Base-by-base conservation (phyloP, 2,888 invertebrate genomes). In the Agriopis aurantiaria region DNA sequence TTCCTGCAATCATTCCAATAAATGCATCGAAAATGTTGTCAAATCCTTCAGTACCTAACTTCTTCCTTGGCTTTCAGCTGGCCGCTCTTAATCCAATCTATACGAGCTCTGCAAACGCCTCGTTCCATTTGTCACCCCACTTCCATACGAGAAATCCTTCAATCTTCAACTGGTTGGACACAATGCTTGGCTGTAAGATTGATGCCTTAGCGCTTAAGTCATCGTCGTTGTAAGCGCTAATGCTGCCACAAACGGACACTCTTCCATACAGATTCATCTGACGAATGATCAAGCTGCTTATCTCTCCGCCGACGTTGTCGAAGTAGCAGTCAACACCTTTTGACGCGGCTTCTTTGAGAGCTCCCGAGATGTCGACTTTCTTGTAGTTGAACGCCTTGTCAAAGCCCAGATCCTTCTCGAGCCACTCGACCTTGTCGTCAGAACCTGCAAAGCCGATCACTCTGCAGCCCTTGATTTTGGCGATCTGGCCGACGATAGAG, bases 331-430 rank as follows among this genome's bases (percentile, higher is more conserved):
- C 97, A 0, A 97, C 75, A 0, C 77, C 77, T 14, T 74, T 69
- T 4, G 77, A 75, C 3, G 77, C 90, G 53, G 93, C 94, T 85
- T 95, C 91, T 69, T 95, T 95, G 12, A 97, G 86, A n/a, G 94
- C 95, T 56, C 91, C 82, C 0, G 84, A 80, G 14, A 96, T 77
- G 78, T 96, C 86, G 5, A 87, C 94, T 2, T 94, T 96, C 85
- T 97, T 97, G 86, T 97, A 97, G 89, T 97, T 97, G 75, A 96
- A 95, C 3, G 95, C 96, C 75, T 95, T 90, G 83, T 97, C 96
- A 80, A 97, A 97, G 8, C 96, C 96, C 0, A 97, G 85, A 41
- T 96, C 95, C 8, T 95, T 89, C 57, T 92, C 95, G 7, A 97
- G 85, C 96, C 96, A 97, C 73, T 95, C 86, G 49, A 96, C 96